Conservation (phyloP, 2,113 vertebrate species). For the Myodes glareolus region DNA sequence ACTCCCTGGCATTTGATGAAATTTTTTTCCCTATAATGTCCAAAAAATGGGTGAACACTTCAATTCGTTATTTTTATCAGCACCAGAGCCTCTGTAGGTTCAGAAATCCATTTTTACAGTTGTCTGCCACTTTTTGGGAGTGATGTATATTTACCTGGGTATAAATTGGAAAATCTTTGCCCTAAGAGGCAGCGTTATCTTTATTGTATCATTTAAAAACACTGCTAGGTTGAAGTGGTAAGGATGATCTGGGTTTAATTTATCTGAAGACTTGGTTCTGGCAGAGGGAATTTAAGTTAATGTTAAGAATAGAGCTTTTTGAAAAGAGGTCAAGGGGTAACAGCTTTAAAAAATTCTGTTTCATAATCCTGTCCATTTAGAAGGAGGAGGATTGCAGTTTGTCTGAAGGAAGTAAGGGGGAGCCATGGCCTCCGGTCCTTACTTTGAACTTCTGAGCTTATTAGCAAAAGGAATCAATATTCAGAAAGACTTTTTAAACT, state of each 20-base stretch:
- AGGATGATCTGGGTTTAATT: conserved; percentile 78
- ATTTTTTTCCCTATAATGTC: conserved; percentile 15
- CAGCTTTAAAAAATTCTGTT: conserved; percentile 77
- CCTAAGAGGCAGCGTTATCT: conserved; percentile 35
- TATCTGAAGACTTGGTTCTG: conserved; percentile 77
- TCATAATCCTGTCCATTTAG: conserved; percentile 81
- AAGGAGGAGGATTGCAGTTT: conserved; percentile 72
- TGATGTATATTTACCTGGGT: conserved; percentile 36
- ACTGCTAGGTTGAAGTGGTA: conserved; percentile 57
- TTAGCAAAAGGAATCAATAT: conserved; percentile 86
- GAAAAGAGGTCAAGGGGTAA: conserved; percentile 73
- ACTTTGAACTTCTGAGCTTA: conserved; percentile 88
- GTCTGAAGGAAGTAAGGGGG: conserved; percentile 73
- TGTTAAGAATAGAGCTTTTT: conserved; percentile 73
- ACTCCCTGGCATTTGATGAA: not conserved
- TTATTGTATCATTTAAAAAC: conserved; percentile 76
- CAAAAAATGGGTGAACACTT: not conserved
- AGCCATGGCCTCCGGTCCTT: conserved; percentile 81
- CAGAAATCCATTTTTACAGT: not conserved
- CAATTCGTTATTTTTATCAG: not conserved
- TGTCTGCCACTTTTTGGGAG: conserved; percentile 23
- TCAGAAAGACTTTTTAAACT: conserved; percentile 81
- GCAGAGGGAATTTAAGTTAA: conserved; percentile 78
- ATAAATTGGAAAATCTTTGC: conserved; percentile 48
- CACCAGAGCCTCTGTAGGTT: not conserved